Conservation (phyloP, 2,797 vertebrate genomes). For the Lemur catta region DNA sequence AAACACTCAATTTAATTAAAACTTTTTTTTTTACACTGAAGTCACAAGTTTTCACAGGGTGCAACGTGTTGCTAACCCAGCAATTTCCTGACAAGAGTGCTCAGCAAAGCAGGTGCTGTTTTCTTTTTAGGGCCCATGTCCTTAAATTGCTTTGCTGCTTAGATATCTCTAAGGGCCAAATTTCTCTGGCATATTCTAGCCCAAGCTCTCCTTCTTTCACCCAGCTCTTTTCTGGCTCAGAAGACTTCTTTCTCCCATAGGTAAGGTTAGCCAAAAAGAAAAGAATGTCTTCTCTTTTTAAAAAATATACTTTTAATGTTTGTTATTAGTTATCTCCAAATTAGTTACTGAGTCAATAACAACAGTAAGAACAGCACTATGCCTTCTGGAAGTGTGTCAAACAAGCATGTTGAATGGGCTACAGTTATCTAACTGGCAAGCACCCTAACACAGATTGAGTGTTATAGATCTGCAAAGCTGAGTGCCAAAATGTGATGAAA, state of each 20-base stretch:
- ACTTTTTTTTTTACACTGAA: conserved; percentile 53
- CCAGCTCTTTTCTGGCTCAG: conserved; percentile 67
- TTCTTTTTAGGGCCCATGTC: conserved; percentile 55
- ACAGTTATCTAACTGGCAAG: neutral
- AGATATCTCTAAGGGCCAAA: neutral
- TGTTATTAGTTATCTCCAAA: neutral
- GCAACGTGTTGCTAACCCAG: conserved; percentile 62
- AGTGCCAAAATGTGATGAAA: neutral
- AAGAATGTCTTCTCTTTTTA: neutral
- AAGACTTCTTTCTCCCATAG: conserved; percentile 64
- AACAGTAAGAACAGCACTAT: neutral
- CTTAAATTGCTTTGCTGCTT: conserved; percentile 64
- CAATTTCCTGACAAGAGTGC: conserved; percentile 68
- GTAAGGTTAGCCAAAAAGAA: neutral
- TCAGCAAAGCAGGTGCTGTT: conserved; percentile 68
- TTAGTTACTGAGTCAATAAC: neutral
- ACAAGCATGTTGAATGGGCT: neutral
- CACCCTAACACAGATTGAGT: neutral
- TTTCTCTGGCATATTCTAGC: conserved; percentile 49
- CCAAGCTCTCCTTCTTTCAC: conserved; percentile 61
- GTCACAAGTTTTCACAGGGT: conserved; percentile 72
- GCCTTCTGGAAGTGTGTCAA: neutral
- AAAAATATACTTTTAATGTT: neutral
- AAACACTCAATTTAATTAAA: conserved; percentile 74
- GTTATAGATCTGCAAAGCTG: neutral